Evolutionary conservation across 1,140 invertebrate genomes (phyloP).

Genomic region (Phortica variegata): DNA sequence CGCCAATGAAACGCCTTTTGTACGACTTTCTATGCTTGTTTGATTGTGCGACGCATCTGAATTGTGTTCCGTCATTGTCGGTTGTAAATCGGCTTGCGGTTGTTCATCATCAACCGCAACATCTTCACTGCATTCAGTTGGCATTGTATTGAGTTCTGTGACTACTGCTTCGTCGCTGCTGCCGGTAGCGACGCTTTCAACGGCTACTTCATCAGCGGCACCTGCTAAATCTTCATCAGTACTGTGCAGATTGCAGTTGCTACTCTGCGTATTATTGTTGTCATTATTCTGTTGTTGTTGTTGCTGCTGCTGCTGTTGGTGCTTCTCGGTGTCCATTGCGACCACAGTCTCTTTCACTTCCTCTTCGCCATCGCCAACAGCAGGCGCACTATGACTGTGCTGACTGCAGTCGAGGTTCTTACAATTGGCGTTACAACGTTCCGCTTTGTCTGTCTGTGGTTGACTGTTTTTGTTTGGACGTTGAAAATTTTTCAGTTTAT

Average conservation of each 20-base stretch:
- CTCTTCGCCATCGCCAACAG: no score
- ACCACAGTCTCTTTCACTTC: no score
- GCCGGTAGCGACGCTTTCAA: background rate
- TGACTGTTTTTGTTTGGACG: background rate
- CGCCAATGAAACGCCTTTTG: conserved; percentile 36
- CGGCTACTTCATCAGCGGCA: background rate
- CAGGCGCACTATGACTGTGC: conserved; percentile 30
- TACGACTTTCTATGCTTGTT: conserved; percentile 42
- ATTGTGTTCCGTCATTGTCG: background rate
- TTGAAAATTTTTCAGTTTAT: no score
- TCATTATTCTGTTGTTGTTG: conserved; percentile 8
- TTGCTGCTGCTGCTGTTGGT: conserved; percentile 19
- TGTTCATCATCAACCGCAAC: no score
- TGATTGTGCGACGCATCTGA: conserved; percentile 37
- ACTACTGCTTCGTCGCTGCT: background rate
- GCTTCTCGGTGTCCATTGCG: conserved; percentile 9
- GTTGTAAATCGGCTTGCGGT: no score
- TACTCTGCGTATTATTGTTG: conserved; percentile 35
- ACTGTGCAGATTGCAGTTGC: conserved; percentile 31
- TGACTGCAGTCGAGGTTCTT: conserved; percentile 44
- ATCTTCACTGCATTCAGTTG: background rate
- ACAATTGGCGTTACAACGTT: conserved; percentile 41
- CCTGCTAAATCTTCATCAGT: conserved; percentile 2
- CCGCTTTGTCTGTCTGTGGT: conserved; percentile 12
- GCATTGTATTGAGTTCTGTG: no score